These are phyloP conservation scores for Dorcus hopei DNA, from an alignment of 2,888 invertebrate genomes.

Conservation along the genomic window DNA sequence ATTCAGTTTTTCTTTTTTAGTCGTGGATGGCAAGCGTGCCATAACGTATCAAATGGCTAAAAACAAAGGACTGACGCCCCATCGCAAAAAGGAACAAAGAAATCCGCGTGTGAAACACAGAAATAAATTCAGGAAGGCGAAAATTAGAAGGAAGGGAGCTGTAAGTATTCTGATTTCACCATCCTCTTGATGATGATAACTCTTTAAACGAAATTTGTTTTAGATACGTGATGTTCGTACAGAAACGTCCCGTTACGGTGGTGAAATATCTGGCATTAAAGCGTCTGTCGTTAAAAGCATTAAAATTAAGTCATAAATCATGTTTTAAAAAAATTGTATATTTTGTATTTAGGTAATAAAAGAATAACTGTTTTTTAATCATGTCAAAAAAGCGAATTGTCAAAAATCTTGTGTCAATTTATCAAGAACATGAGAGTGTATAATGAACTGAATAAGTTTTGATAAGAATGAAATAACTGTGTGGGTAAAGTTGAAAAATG, in stretches of 20 bases:
- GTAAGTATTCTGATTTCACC: constrained; percentile 49
- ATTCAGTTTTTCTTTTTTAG: not conserved
- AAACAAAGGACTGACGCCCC: constrained; percentile 90
- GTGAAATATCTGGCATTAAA: constrained; percentile 93
- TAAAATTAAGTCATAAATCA: constrained; percentile 65
- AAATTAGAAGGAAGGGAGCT: constrained; percentile 90
- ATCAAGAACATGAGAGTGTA: too few relatives aligned
- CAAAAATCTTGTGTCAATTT: too few relatives aligned
- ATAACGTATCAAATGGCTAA: constrained; percentile 94
- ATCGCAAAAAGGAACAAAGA: constrained; percentile 85
- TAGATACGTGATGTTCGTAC: constrained; percentile 75
- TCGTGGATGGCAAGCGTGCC: constrained; percentile 63
- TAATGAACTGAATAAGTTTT: too few relatives aligned
- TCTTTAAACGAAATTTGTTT: constrained; percentile 26
- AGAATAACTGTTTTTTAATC: too few relatives aligned
- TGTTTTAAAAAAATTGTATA: not conserved
- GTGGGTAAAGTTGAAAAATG: too few relatives aligned
- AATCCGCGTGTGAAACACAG: constrained; percentile 96
- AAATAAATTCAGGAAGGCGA: constrained; percentile 87
- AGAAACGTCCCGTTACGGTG: constrained; percentile 80
- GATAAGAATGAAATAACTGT: too few relatives aligned
- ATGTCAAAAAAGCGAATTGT: too few relatives aligned
- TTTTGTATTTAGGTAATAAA: not conserved
- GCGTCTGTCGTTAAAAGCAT: constrained; percentile 84
- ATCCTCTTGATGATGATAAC: not conserved